These are phyloP conservation scores for Netelia virgata DNA, from an alignment of 2,888 invertebrate species.

Conservation along the genomic window DNA sequence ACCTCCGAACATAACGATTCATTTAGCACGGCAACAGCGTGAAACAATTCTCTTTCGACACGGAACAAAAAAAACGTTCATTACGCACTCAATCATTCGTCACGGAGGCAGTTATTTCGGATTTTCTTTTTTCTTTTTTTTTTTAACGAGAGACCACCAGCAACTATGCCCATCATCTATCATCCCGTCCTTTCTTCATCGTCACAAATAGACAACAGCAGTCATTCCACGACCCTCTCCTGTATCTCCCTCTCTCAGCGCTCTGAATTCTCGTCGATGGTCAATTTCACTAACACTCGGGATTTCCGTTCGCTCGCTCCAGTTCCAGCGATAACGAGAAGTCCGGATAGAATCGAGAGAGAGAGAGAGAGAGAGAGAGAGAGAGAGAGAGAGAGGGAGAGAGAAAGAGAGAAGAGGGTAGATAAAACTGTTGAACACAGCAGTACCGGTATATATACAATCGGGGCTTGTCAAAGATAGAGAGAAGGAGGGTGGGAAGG, in stretches of 20 bases:
- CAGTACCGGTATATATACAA: slow-evolving; percentile 1
- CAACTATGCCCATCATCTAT: slow-evolving; percentile 42
- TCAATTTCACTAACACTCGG: slow-evolving; percentile 67
- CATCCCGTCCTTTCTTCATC: slow-evolving; percentile 41
- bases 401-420: slow-evolving; percentile 47
- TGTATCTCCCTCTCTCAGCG: neutral
- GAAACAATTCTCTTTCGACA: slow-evolving; percentile 45
- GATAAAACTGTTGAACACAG: slow-evolving; percentile 58
- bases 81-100: slow-evolving; percentile 48
- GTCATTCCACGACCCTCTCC: neutral
- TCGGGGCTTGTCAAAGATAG: slow-evolving; percentile 22
- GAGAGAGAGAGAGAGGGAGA: neutral
- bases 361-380: neutral
- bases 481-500: slow-evolving; percentile 25
- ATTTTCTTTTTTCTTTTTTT: slow-evolving; percentile 13
- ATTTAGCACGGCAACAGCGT: neutral
- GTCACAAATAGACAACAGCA: slow-evolving; percentile 22
- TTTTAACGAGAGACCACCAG: slow-evolving; percentile 51
- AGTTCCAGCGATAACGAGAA: slow-evolving; percentile 67
- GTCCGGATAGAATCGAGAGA: slow-evolving; percentile 57
- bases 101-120: slow-evolving; percentile 21
- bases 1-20: neutral
- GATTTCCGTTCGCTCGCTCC: slow-evolving; percentile 61
- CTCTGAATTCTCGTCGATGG: slow-evolving; percentile 61
- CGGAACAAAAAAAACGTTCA: slow-evolving; percentile 1